phyloP scores from a whole-genome alignment of 2,113 vertebrate genomes.

The Aix galericulata region DNA sequence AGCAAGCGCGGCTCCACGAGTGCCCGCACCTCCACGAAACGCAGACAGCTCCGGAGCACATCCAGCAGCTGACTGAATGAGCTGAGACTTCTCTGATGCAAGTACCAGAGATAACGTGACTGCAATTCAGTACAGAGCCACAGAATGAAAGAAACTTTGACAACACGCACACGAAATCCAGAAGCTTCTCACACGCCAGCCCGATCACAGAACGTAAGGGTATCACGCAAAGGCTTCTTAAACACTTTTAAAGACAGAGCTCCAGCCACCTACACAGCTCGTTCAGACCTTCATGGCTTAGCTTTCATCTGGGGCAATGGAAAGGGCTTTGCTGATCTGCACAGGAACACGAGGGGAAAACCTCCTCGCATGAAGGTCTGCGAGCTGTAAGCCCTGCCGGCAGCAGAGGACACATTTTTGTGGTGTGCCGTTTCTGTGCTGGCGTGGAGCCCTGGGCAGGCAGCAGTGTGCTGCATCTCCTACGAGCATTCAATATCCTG shows the following conservation, averaged over 20 bases:
- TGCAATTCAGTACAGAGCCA: not conserved
- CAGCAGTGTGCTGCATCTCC: not conserved
- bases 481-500: not conserved
- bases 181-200: not conserved
- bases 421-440: not conserved
- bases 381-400: not conserved
- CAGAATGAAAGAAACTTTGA: not conserved
- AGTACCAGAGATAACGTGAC: not conserved
- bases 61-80: accelerated
- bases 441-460: not conserved
- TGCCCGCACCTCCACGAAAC: accelerated
- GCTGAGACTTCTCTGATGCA: not conserved
- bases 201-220: accelerated
- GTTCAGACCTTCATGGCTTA: not conserved
- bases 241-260: accelerated
- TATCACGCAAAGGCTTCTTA: not conserved
- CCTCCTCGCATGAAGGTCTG: not conserved
- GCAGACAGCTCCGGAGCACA: not conserved
- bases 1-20: not conserved
- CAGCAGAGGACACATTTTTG: not conserved
- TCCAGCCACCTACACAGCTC: not conserved
- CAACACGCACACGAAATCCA: accelerated
- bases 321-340: not conserved
- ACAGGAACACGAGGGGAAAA: not conserved
- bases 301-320: too few species aligned